Conservation (phyloP, 37 sponge, comb jelly and placozoan species). For the Oopsacas minuta region DNA sequence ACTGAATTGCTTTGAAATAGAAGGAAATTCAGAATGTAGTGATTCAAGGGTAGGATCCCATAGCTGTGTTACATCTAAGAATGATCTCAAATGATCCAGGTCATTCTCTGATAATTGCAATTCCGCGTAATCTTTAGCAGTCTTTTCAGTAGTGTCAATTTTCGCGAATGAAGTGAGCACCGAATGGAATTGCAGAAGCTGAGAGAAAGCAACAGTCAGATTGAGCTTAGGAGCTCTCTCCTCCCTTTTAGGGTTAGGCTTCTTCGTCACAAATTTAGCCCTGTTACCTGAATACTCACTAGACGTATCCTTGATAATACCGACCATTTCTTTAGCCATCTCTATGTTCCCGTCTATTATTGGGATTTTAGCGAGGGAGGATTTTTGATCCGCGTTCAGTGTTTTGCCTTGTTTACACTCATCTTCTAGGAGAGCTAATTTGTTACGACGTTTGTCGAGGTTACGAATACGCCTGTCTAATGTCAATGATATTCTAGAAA, state of each 20-base stretch:
- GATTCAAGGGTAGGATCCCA: not conserved
- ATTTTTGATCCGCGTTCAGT: not conserved
- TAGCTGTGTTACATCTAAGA: not conserved
- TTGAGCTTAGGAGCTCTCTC: not conserved
- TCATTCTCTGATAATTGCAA: not conserved
- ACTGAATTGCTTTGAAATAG: not conserved
- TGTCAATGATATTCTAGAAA: not conserved
- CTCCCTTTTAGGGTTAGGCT: not conserved
- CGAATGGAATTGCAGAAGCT: not conserved
- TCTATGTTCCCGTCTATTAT: conserved; percentile 69
- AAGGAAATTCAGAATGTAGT: not conserved
- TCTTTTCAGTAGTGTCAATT: not conserved
- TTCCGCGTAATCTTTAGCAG: not conserved
- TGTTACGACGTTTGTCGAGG: not conserved
- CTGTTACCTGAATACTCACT: not conserved
- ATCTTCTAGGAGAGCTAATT: not conserved
- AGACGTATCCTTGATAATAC: not conserved
- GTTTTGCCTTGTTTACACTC: not conserved
- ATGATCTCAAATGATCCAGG: not conserved
- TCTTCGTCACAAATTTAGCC: not conserved
- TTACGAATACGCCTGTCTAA: conserved; percentile 6
- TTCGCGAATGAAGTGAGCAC: not conserved
- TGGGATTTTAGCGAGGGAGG: conserved; percentile 26
- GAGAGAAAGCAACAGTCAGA: not conserved
- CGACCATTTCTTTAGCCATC: conserved; percentile 9